Conservation (phyloP, 2,888 invertebrate species). For the Heliothis peltigera region DNA sequence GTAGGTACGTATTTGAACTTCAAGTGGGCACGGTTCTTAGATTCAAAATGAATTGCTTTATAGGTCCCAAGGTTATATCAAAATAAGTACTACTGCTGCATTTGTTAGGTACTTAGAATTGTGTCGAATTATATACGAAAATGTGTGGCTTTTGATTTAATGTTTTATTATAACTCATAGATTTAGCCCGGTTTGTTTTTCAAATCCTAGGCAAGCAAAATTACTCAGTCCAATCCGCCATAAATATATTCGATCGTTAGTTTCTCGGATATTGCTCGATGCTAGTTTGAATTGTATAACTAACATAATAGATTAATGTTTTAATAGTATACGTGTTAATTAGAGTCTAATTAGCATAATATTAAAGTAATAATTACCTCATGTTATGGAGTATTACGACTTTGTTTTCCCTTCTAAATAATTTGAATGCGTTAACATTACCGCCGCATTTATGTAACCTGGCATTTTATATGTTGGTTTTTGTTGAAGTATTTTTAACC, state of each 20-base stretch:
- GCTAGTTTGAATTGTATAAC: constrained; percentile 15
- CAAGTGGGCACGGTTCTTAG: too few species aligned
- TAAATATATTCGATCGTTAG: constrained; percentile 39
- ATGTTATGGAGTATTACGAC: constrained; percentile 4
- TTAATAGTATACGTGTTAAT: constrained; percentile 41
- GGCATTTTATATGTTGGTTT: not conserved
- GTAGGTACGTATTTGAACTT: too few species aligned
- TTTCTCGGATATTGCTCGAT: constrained; percentile 13
- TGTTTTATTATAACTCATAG: constrained; percentile 22
- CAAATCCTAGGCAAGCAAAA: constrained; percentile 40
- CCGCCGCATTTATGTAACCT: constrained; percentile 18
- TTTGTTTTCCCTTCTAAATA: constrained; percentile 22
- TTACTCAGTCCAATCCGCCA: constrained; percentile 23
- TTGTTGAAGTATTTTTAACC: too few species aligned
- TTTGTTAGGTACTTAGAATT: too few species aligned
- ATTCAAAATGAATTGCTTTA: too few species aligned
- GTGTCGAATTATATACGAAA: not conserved
- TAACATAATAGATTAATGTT: constrained; percentile 21
- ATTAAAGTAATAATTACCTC: constrained; percentile 42
- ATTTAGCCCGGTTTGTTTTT: constrained; percentile 18
- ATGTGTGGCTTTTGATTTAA: not conserved
- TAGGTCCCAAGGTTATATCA: too few species aligned
- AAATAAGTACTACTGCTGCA: too few species aligned
- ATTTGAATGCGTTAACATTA: constrained; percentile 28
- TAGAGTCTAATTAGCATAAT: constrained; percentile 45